These are phyloP conservation scores for Rhinolophus sinicus DNA, from an alignment of 2,113 vertebrate species.

Conservation along the genomic window DNA sequence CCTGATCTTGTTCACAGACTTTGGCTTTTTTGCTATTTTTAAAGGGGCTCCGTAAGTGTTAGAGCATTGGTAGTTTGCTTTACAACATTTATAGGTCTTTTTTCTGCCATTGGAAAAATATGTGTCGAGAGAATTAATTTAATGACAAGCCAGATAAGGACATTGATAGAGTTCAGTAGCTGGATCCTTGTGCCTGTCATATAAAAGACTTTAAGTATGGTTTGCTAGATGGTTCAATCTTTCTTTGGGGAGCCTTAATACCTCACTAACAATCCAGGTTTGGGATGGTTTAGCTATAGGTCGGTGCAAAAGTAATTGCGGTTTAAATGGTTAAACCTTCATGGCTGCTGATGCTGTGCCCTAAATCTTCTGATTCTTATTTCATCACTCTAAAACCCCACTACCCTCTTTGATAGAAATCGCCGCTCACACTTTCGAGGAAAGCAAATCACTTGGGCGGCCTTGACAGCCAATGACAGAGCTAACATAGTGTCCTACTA, in stretches of 20 bases:
- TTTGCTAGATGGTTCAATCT: background rate
- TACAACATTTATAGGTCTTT: background rate
- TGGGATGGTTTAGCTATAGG: slow-evolving; percentile 21
- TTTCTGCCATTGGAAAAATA: background rate
- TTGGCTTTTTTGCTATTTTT: background rate
- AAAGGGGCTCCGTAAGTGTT: background rate
- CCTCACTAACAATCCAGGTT: slow-evolving; percentile 21
- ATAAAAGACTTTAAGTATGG: background rate
- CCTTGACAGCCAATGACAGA: slow-evolving; percentile 13
- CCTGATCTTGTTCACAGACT: background rate
- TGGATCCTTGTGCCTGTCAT: background rate
- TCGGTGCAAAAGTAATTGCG: too few species aligned
- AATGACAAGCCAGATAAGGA: background rate
- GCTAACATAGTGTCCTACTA: background rate
- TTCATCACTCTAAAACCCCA: background rate
- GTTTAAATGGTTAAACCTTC: too few species aligned
- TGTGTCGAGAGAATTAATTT: background rate
- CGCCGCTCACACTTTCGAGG: background rate
- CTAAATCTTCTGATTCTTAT: background rate
- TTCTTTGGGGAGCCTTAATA: background rate
- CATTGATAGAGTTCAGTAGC: slow-evolving; percentile 36
- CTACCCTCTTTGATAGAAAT: background rate
- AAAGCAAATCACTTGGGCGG: background rate
- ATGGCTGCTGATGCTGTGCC: background rate
- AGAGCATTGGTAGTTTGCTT: background rate